phyloP scores from a whole-genome alignment of 2,113 vertebrate genomes.

The Cynopterus brachyotis region DNA sequence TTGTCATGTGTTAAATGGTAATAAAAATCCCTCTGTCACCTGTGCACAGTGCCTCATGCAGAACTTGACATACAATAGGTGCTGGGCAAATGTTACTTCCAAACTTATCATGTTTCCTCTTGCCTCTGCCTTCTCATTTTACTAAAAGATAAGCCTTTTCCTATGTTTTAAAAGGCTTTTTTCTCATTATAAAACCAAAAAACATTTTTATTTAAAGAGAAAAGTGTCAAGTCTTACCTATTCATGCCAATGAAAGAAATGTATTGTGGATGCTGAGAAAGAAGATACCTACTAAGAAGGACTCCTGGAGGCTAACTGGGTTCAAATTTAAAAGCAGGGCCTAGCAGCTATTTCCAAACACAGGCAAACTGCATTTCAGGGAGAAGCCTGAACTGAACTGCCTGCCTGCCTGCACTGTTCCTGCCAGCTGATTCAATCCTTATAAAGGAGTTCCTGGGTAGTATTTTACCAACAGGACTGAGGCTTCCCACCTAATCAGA shows the following conservation, averaged over 20 bases:
- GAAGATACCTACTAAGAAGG: too few relatives aligned
- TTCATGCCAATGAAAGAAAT: background rate
- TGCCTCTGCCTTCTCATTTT: background rate
- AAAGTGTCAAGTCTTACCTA: background rate
- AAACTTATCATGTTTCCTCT: background rate
- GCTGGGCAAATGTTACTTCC: background rate
- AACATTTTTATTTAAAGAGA: background rate
- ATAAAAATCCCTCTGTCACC: background rate
- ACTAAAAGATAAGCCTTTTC: background rate
- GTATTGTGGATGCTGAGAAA: background rate
- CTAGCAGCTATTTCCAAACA: too few relatives aligned
- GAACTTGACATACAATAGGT: background rate
- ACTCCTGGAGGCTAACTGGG: too few relatives aligned
- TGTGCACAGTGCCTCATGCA: background rate
- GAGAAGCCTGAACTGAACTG: too few relatives aligned
- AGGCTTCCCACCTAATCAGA: too few relatives aligned
- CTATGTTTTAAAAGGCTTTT: background rate
- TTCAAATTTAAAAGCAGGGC: too few relatives aligned
- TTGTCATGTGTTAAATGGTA: background rate
- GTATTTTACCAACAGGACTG: too few relatives aligned
- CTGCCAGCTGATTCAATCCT: too few relatives aligned
- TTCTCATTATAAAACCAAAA: background rate
- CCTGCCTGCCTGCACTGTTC: too few relatives aligned
- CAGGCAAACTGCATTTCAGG: too few relatives aligned
- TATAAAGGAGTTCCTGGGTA: too few relatives aligned